Evolutionary conservation across 2,113 vertebrate genomes (phyloP), one percentile per base, ranked within the genome.

Genomic region (Prionailurus bengalensis): DNA sequence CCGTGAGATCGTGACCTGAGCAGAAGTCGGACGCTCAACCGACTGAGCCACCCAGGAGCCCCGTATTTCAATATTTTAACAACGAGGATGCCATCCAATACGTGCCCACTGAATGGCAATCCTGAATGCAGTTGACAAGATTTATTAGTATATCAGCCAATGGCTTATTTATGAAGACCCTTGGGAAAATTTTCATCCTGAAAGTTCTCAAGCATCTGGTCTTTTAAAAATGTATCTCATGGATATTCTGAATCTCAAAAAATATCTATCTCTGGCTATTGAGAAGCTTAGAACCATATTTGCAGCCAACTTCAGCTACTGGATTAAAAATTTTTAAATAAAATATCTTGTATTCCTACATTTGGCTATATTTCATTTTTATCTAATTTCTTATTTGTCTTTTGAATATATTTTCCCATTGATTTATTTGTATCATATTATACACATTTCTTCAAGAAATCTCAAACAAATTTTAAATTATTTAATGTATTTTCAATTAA

Each of bases 181-280:
- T 36, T 84, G 82, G 76, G 33, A 83, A 25, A 94, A 78, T 92
- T 73, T 85, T 65, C 17, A 95, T 83, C 70, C 80, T 65, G 55
- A 95, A 93, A 68, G 61, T 79, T 97, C 58, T 81, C 39, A 82
- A 97, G n/a, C 7, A 89, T 48, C 55, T 89, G 31, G 2, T 4
- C 74, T 87, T 93, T 65, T 0, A 51, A 42, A 74, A 68, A 83
- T 39, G 4, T 80, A 51, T 76, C 25, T 79, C 12, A 39, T 29
- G 9, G 31, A 51, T 86, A 82, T 65, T 91, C 39, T 88, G 68
- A 81, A 92, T 94, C 39, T 97, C 63, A 90, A 66, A 66, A 94
- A 82, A 61, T 73, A 17, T 82, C 21, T 96, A 70, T 45, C 31
- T 63, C 33, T 93, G 31, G 3, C 25, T 48, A 39, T 31, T 48